phyloP scores from a whole-genome alignment of 2,113 vertebrate species.

The Motacilla tschutschensis region DNA sequence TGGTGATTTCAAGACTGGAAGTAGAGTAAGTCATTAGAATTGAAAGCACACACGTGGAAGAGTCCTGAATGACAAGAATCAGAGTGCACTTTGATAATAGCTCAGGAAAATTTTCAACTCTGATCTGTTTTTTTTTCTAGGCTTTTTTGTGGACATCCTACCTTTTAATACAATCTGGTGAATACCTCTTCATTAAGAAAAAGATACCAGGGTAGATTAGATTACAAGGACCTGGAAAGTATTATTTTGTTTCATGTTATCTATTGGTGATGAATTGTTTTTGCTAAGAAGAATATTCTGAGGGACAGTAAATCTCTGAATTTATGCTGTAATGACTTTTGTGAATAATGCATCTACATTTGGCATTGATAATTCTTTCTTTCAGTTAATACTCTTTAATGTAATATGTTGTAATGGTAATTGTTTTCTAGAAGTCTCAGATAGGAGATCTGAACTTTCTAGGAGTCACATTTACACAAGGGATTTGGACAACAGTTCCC shows the following conservation, averaged over 20 bases:
- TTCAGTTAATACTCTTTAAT: neutral
- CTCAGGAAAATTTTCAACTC: neutral
- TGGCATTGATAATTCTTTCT: neutral
- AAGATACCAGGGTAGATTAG: neutral
- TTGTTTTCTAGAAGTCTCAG: neutral
- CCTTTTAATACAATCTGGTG: neutral
- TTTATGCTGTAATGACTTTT: neutral
- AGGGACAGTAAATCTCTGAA: neutral
- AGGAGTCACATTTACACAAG: neutral
- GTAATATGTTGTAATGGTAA: neutral
- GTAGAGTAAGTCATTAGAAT: neutral
- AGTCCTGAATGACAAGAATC: neutral
- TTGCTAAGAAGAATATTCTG: neutral
- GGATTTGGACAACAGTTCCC: neutral
- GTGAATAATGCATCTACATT: neutral
- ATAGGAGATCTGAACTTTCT: neutral
- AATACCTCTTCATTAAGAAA: neutral
- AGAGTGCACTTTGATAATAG: neutral
- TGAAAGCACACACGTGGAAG: neutral
- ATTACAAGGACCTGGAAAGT: neutral
- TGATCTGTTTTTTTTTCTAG: neutral
- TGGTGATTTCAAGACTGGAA: neutral
- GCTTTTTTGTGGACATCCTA: neutral
- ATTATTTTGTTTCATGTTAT: neutral
- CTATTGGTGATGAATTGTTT: neutral